Conservation (phyloP, 1,140 invertebrate genomes). For the Pachypeltis micranthus region DNA sequence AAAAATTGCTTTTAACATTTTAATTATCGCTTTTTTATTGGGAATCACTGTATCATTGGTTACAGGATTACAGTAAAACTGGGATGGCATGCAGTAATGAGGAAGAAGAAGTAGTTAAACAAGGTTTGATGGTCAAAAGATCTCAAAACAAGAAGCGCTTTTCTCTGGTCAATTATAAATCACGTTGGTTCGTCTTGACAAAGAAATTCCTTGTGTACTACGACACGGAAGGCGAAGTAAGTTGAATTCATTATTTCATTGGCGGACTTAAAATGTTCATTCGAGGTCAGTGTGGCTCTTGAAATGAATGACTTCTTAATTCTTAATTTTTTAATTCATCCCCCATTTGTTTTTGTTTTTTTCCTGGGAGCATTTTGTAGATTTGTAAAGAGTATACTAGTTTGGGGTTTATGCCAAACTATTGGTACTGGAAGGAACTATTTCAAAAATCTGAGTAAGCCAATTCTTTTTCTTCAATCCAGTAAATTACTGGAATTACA, state of each 20-base stretch:
- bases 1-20: not conserved
- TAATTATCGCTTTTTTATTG: not conserved
- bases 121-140: slow-evolving; percentile 71
- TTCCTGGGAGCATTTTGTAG: no score
- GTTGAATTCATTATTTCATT: slow-evolving; percentile 26
- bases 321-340: no score
- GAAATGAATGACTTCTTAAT: not conserved
- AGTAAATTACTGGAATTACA: no score
- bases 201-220: slow-evolving; percentile 62
- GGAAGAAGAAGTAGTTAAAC: slow-evolving; percentile 39
- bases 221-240: slow-evolving; percentile 64
- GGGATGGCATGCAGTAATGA: slow-evolving; percentile 19
- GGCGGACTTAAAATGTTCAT: not conserved
- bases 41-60: not conserved
- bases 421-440: no score
- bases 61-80: not conserved
- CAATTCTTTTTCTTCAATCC: no score
- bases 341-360: no score
- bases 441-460: no score
- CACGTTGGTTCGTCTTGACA: slow-evolving; percentile 70
- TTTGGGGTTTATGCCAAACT: no score
- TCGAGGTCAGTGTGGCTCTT: not conserved
- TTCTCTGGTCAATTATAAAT: slow-evolving; percentile 71
- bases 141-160: slow-evolving; percentile 79
- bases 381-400: no score